Conservation (phyloP, 2,888 invertebrate genomes). For the Lepidonotus clava region DNA sequence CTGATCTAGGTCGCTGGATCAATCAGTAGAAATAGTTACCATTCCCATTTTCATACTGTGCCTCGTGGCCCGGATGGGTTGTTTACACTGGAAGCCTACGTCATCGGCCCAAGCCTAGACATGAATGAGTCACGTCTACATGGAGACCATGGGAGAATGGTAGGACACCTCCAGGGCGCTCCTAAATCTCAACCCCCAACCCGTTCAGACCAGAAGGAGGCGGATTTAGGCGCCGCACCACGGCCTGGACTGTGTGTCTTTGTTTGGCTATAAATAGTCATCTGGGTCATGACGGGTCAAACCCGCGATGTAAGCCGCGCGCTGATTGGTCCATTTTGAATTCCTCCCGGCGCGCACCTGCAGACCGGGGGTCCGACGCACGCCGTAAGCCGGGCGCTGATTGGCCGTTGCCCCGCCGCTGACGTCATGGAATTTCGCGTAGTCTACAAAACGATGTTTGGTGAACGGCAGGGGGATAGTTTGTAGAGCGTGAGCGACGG, state of each 20-base stretch:
- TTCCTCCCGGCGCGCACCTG: constrained; percentile 35
- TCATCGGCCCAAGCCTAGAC: constrained; percentile 16
- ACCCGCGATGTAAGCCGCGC: not conserved
- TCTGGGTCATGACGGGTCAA: constrained; percentile 26
- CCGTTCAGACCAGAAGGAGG: too few relatives aligned
- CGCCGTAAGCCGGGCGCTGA: constrained; percentile 10
- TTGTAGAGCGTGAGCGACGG: not conserved
- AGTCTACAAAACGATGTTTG: constrained; percentile 22
- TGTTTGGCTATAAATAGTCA: constrained; percentile 37
- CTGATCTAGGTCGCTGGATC: too few relatives aligned
- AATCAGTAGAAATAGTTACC: too few relatives aligned
- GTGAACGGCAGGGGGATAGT: not conserved
- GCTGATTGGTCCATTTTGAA: constrained; percentile 52
- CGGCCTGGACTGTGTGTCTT: not conserved
- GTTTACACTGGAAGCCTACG: too few relatives aligned
- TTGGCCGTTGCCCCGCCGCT: not conserved
- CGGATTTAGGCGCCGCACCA: not conserved
- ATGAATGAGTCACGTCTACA: constrained; percentile 48
- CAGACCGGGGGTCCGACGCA: not conserved
- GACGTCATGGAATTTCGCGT: constrained; percentile 41
- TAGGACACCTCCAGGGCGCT: not conserved
- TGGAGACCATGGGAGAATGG: not conserved
- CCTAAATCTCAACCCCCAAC: not conserved
- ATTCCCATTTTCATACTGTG: too few relatives aligned
- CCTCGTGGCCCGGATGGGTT: too few relatives aligned